Evolutionary conservation across 30 jellyfish, hydroid and myxozoan genomes (phyloP).

Genomic region (Phacellophora camtschatica): DNA sequence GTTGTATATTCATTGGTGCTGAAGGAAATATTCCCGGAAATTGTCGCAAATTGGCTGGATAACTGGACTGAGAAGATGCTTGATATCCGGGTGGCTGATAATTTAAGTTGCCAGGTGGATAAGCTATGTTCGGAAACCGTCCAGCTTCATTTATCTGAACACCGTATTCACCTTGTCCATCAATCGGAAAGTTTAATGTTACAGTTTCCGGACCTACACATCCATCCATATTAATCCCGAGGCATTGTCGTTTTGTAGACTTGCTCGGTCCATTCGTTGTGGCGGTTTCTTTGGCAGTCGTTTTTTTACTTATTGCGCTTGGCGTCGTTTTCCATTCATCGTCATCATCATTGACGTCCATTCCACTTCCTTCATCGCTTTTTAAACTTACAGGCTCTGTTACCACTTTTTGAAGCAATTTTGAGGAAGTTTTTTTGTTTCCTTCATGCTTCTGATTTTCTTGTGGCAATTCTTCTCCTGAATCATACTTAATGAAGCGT

Average conservation of each 20-base stretch:
- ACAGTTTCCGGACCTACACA: conserved; percentile 63
- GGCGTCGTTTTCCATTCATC: conserved; percentile 17
- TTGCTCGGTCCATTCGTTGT: conserved; percentile 8
- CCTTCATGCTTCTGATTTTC: neutral
- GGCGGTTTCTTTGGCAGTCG: conserved; percentile 55
- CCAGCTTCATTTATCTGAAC: conserved; percentile 44
- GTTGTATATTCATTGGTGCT: neutral
- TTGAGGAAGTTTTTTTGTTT: neutral
- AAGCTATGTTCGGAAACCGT: neutral
- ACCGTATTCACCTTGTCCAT: conserved; percentile 17
- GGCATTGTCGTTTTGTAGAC: conserved; percentile 61
- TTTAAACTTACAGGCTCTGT: neutral
- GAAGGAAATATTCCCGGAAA: conserved; percentile 10
- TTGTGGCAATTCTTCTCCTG: neutral
- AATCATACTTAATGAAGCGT: neutral
- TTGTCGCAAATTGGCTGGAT: conserved; percentile 17
- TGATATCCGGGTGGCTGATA: too few species aligned
- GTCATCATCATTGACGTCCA: neutral
- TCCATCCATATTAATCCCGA: conserved; percentile 16
- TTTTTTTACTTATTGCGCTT: neutral
- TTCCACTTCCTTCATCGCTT: neutral
- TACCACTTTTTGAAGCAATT: neutral
- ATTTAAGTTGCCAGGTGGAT: conserved; percentile 1
- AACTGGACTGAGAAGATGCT: neutral
- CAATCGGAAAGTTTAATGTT: conserved; percentile 29